These are phyloP conservation scores for Serilophus lunatus DNA, from an alignment of 2,113 vertebrate genomes.

Conservation along the genomic window DNA sequence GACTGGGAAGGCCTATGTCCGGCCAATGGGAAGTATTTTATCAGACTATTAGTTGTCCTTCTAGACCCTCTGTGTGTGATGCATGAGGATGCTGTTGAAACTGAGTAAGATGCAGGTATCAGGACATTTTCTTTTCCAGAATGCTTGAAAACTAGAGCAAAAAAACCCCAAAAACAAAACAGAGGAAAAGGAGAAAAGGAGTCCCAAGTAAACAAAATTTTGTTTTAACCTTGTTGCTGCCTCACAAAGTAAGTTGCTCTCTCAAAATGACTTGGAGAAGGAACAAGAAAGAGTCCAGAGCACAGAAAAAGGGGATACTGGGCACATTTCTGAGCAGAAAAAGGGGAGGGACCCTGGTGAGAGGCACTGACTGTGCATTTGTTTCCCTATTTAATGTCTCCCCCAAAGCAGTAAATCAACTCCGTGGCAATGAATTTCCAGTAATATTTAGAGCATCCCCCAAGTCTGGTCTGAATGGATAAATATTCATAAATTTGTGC, in stretches of 20 bases:
- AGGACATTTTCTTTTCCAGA: not conserved
- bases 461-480: conserved; percentile 5
- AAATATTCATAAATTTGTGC: conserved; percentile 49
- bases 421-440: not conserved
- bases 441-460: not conserved
- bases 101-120: not conserved
- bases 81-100: not conserved
- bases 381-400: not conserved
- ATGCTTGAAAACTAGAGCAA: not conserved
- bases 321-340: not conserved
- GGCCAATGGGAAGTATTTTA: not conserved
- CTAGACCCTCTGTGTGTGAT: not conserved
- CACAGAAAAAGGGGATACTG: not conserved
- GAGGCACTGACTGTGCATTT: not conserved
- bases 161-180: not conserved
- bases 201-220: not conserved
- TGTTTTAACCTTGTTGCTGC: not conserved
- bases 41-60: not conserved
- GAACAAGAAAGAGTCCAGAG: not conserved
- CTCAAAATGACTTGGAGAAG: not conserved
- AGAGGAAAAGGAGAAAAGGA: not conserved
- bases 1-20: not conserved
- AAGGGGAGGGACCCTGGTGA: not conserved
- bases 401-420: not conserved
- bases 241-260: not conserved